Conservation (phyloP, 2,113 vertebrate species). For the Prolemur simus region DNA sequence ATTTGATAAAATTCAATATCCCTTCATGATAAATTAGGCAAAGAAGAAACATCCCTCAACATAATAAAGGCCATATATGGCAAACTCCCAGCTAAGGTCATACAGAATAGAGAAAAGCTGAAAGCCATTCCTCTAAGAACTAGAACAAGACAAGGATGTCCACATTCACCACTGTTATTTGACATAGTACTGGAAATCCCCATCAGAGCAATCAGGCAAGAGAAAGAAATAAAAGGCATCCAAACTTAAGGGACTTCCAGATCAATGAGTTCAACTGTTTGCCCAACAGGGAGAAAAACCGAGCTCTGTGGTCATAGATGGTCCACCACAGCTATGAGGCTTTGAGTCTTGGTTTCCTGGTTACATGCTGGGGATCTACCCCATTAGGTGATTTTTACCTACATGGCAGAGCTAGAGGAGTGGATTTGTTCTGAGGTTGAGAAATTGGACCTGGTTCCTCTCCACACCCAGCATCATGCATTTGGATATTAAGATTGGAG, state of each 20-base stretch:
- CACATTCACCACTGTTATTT: too few relatives aligned
- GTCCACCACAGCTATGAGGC: not conserved
- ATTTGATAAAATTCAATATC: too few relatives aligned
- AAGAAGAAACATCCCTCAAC: too few relatives aligned
- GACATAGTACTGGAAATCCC: too few relatives aligned
- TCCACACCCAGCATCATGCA: not conserved
- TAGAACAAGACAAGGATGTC: too few relatives aligned
- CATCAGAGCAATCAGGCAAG: too few relatives aligned
- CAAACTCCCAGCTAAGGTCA: too few relatives aligned
- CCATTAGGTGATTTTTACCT: not conserved
- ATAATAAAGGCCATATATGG: too few relatives aligned
- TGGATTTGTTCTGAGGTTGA: not conserved
- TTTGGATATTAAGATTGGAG: not conserved
- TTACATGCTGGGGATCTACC: not conserved
- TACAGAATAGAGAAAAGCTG: too few relatives aligned
- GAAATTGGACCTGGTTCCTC: not conserved
- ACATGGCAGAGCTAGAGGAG: not conserved
- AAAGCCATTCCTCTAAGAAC: too few relatives aligned
- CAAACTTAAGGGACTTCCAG: not conserved
- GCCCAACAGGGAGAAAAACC: not conserved
- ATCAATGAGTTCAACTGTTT: not conserved
- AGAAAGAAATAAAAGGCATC: too few relatives aligned
- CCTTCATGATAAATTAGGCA: too few relatives aligned
- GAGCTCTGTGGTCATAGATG: not conserved
- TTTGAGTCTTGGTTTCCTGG: not conserved